Conservation (phyloP, 2,888 invertebrate species). For the Strigamia maritima region DNA sequence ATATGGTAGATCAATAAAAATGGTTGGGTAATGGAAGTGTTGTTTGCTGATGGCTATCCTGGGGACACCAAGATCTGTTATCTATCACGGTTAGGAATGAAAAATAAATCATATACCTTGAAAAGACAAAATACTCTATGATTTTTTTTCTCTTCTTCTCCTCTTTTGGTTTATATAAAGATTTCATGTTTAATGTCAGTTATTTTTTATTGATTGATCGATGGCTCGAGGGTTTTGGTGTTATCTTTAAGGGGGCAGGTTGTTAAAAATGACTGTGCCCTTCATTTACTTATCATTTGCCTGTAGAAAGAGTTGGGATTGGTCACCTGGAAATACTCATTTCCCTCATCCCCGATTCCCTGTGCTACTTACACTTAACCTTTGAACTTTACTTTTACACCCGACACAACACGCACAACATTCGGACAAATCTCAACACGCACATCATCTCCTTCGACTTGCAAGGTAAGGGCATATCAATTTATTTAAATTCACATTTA, state of each 20-base stretch:
- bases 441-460: neutral
- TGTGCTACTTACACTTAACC: conserved; percentile 6
- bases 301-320: conserved; percentile 26
- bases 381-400: neutral
- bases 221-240: conserved; percentile 26
- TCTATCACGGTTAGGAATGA: conserved; percentile 24
- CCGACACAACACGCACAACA: neutral
- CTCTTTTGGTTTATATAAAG: neutral
- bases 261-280: conserved; percentile 17
- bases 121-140: neutral
- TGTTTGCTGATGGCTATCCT: conserved; percentile 34
- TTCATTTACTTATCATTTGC: conserved; percentile 24
- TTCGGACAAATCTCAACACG: neutral
- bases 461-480: neutral
- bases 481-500: neutral
- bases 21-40: conserved; percentile 32
- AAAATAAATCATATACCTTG: conserved; percentile 29
- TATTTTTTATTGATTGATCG: conserved; percentile 28
- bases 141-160: neutral
- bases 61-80: conserved; percentile 31
- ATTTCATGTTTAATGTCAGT: conserved; percentile 26
- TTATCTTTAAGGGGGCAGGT: conserved; percentile 28
- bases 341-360: neutral
- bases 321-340: conserved; percentile 30
- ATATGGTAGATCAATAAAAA: conserved; percentile 31